phyloP scores from a whole-genome alignment of 2,888 invertebrate species.

The Protonemura montana region DNA sequence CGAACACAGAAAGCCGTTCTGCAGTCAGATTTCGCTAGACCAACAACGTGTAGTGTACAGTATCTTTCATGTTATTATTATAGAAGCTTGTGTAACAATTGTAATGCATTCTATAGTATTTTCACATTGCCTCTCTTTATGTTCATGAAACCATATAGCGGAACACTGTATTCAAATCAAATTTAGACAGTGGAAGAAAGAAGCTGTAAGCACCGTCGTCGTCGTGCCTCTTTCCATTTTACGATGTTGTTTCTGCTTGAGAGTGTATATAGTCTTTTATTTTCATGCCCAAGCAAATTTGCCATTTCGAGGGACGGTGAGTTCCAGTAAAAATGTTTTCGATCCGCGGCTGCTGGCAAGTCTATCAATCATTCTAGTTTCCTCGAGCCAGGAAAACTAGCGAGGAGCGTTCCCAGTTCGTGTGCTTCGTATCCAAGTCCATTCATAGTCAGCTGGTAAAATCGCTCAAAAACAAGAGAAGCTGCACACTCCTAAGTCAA shows the following conservation, averaged over 20 bases:
- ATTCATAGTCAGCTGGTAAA: neutral
- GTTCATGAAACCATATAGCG: slow-evolving; percentile 12
- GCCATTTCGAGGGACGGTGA: neutral
- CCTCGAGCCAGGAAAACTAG: neutral
- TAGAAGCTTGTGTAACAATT: slow-evolving; percentile 2
- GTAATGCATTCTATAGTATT: neutral
- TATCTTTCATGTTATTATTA: neutral
- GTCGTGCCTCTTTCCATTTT: neutral
- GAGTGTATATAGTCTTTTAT: neutral
- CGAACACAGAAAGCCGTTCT: neutral
- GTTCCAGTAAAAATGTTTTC: neutral
- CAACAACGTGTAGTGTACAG: neutral
- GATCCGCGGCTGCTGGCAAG: neutral
- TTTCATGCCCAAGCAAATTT: slow-evolving; percentile 12
- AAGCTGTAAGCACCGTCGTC: neutral
- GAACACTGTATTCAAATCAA: slow-evolving; percentile 12
- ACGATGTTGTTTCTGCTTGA: neutral
- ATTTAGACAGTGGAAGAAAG: slow-evolving; percentile 12
- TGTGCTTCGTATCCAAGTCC: neutral
- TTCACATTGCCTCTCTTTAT: slow-evolving; percentile 12
- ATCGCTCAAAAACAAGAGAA: neutral
- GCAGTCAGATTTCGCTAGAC: neutral
- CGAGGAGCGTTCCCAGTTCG: neutral
- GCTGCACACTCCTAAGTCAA: neutral
- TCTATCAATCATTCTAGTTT: neutral